Percentiles rank a stretch among this genome's conserved stretches.
Evolutionary conservation across 2,797 vertebrate genomes (phyloP).

Genomic region (Phataginus tricuspis): DNA sequence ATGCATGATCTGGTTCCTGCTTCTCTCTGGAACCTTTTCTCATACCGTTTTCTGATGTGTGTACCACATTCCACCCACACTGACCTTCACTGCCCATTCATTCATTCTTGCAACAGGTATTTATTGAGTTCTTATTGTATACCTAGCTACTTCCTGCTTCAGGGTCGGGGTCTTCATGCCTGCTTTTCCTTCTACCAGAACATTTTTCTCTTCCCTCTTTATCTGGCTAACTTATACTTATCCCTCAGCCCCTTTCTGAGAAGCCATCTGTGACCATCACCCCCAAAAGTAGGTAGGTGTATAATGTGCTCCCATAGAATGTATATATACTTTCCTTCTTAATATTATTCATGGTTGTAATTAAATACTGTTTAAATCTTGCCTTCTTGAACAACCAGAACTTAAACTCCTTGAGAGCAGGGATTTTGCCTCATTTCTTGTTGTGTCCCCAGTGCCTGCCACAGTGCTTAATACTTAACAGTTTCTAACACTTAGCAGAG

Average conservation of each 20-base stretch:
- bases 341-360: not conserved
- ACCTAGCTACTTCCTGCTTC: not conserved
- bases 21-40: not conserved
- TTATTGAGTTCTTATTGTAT: not conserved
- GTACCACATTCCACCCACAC: not conserved
- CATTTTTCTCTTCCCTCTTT: not conserved
- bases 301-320: not conserved
- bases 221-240: not conserved
- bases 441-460: not conserved
- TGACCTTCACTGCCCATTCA: not conserved
- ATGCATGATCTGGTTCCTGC: not conserved
- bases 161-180: not conserved
- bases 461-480: not conserved
- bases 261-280: not conserved
- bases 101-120: not conserved
- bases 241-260: not conserved
- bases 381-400: not conserved
- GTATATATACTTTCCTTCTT: not conserved
- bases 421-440: not conserved
- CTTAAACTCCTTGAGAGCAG: not conserved
- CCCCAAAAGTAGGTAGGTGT: not conserved
- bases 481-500: not conserved
- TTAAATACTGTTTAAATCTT: slow-evolving; percentile 32
- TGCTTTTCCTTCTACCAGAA: not conserved
- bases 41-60: not conserved